Evolutionary conservation across 2,888 invertebrate species (phyloP).

Genomic region (Drosophila engyochracea): DNA sequence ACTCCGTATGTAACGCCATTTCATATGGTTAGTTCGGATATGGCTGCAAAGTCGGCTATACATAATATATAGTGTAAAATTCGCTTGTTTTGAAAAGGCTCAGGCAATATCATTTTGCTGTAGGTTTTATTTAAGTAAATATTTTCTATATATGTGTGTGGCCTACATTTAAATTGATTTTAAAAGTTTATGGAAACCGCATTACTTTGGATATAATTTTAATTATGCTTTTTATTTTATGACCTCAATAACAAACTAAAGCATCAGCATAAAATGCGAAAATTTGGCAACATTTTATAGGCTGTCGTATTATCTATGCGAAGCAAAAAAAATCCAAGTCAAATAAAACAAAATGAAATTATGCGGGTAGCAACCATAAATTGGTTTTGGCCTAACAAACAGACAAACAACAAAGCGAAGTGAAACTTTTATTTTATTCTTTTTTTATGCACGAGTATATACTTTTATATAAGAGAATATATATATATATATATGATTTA

Average conservation of each 20-base stretch:
- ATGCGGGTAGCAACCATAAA: slow-evolving; percentile 70
- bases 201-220: slow-evolving; percentile 24
- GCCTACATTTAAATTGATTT: slow-evolving; percentile 7
- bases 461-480: not conserved
- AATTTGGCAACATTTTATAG: slow-evolving; percentile 35
- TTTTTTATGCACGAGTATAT: slow-evolving; percentile 7
- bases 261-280: slow-evolving; percentile 38
- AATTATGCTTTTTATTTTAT: slow-evolving; percentile 55
- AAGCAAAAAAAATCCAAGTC: slow-evolving; percentile 33
- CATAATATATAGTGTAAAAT: not conserved
- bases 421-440: slow-evolving; percentile 47
- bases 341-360: slow-evolving; percentile 62
- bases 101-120: not conserved
- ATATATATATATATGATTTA: slow-evolving; percentile 2
- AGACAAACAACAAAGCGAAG: slow-evolving; percentile 37
- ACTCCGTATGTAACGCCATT: slow-evolving; percentile 2
- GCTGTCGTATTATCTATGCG: slow-evolving; percentile 11
- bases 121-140: not conserved
- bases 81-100: not conserved
- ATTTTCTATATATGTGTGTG: not conserved
- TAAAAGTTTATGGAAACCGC: slow-evolving; percentile 4
- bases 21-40: not conserved
- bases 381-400: slow-evolving; percentile 59
- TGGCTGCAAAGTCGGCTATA: not conserved
- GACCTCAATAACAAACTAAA: slow-evolving; percentile 28